Evolutionary conservation across 2,113 vertebrate genomes (phyloP), one percentile per base, ranked within the genome.

Genomic region (Ascaphus truei): DNA sequence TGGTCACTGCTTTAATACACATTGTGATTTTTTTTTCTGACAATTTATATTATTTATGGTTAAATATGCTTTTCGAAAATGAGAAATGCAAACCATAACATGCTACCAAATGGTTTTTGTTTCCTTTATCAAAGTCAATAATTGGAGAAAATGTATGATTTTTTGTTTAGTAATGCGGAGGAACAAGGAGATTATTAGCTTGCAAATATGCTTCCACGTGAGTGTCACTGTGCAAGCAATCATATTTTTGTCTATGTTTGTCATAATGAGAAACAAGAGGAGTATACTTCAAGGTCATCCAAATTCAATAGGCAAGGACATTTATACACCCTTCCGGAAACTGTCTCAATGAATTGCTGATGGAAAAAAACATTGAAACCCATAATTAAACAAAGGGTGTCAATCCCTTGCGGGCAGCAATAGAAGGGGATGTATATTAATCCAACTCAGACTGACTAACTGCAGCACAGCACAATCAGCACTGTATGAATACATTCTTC

Each of bases 391-490:
- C 62, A 34, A 27, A 60, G 51, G 63, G 73, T 63, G 68, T 73
- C 74, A 75, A 77, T 75, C 77, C 76, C 76, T 59, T 25, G 65
- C 72, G 73, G 71, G 69, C 55, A 53, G 63, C 75, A 75, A 69
- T 67, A 73, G 76, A 66, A 68, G 43, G 62, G 67, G 41, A 47
- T 77, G 64, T 74, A 71, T 68, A 74, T 73, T 77, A 64, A 84
- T 77, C 76, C 75, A 78, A 72, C 67, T 77, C 0, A 18, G 75
- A 75, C 75, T 81, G 82, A 83, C 77, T 84, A 83, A 81, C 77
- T 80, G 68, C 75, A 74, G 65, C 0, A 0, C 53, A 39, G 60
- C 60, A 58, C 71, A 76, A 75, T 72, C 74, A 61, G 34, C 56
- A 13, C 69, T 31, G 22, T 51, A 62, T n/a, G 77, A 75, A 69